Evolutionary conservation across 2,888 invertebrate species (phyloP).

Genomic region (Oxytorus armatus): DNA sequence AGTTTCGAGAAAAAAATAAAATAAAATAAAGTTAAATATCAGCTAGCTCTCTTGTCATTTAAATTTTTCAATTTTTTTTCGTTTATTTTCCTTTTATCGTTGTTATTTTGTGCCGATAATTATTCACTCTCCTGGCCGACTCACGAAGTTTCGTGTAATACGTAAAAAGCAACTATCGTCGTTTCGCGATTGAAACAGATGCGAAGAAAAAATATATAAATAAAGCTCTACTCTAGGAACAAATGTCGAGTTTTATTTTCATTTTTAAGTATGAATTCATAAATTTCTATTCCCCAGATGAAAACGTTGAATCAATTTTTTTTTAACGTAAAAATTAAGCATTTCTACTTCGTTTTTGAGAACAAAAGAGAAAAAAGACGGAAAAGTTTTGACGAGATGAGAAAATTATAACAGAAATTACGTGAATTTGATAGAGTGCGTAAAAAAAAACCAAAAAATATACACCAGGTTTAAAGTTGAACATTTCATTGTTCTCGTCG

Average conservation of each 20-base stretch:
- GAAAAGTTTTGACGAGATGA: constrained; percentile 11
- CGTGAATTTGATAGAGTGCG: background rate
- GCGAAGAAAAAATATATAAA: constrained; percentile 47
- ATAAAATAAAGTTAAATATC: background rate
- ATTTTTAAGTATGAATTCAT: constrained; percentile 27
- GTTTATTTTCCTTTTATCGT: constrained; percentile 4
- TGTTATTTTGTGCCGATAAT: background rate
- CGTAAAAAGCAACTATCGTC: constrained; percentile 53
- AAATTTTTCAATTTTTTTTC: constrained; percentile 9
- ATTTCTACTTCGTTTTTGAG: background rate
- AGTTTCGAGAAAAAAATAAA: background rate
- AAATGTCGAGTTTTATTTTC: constrained; percentile 43
- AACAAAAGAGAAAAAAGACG: background rate
- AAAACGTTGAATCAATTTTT: no score
- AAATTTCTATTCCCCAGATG: constrained; percentile 4
- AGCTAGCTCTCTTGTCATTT: constrained; percentile 2
- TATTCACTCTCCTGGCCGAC: constrained; percentile 47
- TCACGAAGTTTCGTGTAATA: constrained; percentile 52
- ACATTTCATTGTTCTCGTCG: no score
- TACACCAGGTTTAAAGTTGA: no score
- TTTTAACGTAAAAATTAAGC: background rate
- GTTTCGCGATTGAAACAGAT: constrained; percentile 56
- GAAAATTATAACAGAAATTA: constrained; percentile 1
- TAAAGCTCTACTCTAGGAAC: constrained; percentile 56
- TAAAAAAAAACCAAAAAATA: background rate